Evolutionary conservation across 64 coral and sea anemone genomes (phyloP).

Genomic region (Trachythela sp.): DNA sequence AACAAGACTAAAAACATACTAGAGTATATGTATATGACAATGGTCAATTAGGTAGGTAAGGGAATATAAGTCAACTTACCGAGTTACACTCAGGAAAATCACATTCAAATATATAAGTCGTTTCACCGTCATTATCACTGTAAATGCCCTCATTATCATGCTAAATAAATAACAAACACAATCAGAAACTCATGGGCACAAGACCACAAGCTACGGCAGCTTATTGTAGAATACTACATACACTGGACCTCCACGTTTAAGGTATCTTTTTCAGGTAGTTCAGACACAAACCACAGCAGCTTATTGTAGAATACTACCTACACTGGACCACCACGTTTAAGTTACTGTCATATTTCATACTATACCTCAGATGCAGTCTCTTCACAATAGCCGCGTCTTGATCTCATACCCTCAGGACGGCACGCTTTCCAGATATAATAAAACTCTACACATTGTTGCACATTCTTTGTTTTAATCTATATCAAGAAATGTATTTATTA

Average conservation of each 20-base stretch:
- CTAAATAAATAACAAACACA: not conserved
- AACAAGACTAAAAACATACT: not conserved
- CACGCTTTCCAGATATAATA: slow-evolving; percentile 96
- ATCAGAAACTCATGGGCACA: not conserved
- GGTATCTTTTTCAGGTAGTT: too few relatives aligned
- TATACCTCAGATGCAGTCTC: slow-evolving; percentile 64
- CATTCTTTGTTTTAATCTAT: slow-evolving; percentile 77
- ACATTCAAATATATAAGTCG: slow-evolving; percentile 91
- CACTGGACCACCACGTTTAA: too few relatives aligned
- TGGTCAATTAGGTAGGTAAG: not conserved
- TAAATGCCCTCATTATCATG: not conserved
- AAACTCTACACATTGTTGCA: slow-evolving; percentile 86
- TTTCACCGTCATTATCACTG: slow-evolving; percentile 59
- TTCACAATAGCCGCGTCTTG: slow-evolving; percentile 79
- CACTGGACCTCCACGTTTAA: too few relatives aligned
- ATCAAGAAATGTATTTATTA: not conserved
- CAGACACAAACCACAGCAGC: too few relatives aligned
- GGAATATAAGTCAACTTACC: slow-evolving; percentile 44
- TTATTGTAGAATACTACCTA: too few relatives aligned
- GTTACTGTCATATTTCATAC: not conserved
- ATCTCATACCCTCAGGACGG: slow-evolving; percentile 76
- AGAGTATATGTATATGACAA: not conserved
- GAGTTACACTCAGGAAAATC: slow-evolving; percentile 96
- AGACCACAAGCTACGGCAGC: too few relatives aligned
- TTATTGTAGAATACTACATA: too few relatives aligned